phyloP scores from a whole-genome alignment of 2,888 invertebrate species.

The Lasioglossum zephyrum region DNA sequence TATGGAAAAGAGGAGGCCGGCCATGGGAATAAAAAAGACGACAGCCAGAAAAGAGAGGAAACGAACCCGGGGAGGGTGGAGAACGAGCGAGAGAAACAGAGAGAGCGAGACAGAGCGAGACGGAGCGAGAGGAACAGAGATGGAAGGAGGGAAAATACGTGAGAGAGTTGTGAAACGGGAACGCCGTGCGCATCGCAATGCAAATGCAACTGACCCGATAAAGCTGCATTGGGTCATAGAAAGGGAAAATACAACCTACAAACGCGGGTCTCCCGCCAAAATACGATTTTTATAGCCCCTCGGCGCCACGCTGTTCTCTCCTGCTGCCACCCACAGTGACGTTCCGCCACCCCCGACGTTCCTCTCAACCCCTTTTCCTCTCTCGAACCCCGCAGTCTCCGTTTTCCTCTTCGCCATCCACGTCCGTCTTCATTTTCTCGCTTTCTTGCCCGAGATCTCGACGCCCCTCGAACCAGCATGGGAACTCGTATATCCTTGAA shows the following conservation, averaged over 20 bases:
- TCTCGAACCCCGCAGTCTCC: conserved; percentile 5
- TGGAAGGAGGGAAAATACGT: conserved; percentile 57
- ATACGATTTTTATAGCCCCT: conserved; percentile 78
- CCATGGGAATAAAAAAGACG: conserved; percentile 53
- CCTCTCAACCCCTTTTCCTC: not conserved
- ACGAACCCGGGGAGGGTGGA: not conserved
- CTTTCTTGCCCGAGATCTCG: conserved; percentile 14
- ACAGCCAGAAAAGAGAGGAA: conserved; percentile 19
- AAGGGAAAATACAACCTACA: conserved; percentile 81
- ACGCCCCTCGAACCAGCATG: conserved; percentile 45
- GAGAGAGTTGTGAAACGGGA: conserved; percentile 63
- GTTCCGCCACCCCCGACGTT: conserved; percentile 30
- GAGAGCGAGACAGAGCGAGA: conserved; percentile 18
- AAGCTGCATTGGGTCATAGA: conserved; percentile 82
- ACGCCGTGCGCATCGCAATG: conserved; percentile 70
- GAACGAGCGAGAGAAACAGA: not conserved
- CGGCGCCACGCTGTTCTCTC: conserved; percentile 65
- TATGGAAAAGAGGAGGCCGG: conserved; percentile 35
- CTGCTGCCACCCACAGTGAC: conserved; percentile 40
- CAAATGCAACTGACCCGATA: conserved; percentile 81
- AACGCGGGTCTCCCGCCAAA: conserved; percentile 75
- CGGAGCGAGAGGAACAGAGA: conserved; percentile 40
- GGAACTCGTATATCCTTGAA: conserved; percentile 49
- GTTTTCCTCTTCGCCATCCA: conserved; percentile 21
- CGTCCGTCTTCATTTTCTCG: conserved; percentile 39